phyloP scores from a whole-genome alignment of 2,888 invertebrate genomes.

The Melikaiella ostensackeni region DNA sequence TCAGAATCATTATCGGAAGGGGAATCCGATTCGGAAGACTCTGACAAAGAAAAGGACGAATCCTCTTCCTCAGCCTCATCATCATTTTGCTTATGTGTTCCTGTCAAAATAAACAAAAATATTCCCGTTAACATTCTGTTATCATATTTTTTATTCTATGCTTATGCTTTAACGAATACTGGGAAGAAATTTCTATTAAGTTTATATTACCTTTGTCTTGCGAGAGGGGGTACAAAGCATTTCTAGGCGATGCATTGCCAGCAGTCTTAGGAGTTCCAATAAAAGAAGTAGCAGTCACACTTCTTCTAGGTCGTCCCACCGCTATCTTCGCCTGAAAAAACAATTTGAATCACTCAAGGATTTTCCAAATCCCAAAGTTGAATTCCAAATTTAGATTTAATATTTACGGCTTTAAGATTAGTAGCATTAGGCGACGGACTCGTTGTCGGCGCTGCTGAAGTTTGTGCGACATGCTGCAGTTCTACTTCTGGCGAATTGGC shows the following conservation, averaged over 20 bases:
- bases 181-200: no score
- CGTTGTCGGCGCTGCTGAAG: conserved; percentile 45
- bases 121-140: not conserved
- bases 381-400: conserved; percentile 48
- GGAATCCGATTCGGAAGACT: conserved; percentile 72
- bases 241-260: conserved; percentile 51
- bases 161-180: no score
- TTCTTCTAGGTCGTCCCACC: conserved; percentile 47
- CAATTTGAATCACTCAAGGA: not conserved
- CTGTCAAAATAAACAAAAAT: conserved; percentile 44
- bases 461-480: conserved; percentile 49
- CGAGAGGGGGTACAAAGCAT: conserved; percentile 36
- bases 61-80: conserved; percentile 65
- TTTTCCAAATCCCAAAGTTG: conserved; percentile 2
- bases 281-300: conserved; percentile 42
- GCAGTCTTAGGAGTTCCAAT: conserved; percentile 51
- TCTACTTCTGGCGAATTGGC: conserved; percentile 65
- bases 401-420: conserved; percentile 53
- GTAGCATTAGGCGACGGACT: conserved; percentile 43
- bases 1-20: conserved; percentile 73
- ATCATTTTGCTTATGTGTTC: conserved; percentile 51
- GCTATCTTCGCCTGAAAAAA: conserved; percentile 10
- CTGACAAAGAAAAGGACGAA: conserved; percentile 62
- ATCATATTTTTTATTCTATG: no score
- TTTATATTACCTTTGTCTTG: conserved; percentile 6